Percentiles rank a stretch among this genome's conserved stretches.
Conservation (phyloP, 2,888 invertebrate species). For the Panzeria rudis region DNA sequence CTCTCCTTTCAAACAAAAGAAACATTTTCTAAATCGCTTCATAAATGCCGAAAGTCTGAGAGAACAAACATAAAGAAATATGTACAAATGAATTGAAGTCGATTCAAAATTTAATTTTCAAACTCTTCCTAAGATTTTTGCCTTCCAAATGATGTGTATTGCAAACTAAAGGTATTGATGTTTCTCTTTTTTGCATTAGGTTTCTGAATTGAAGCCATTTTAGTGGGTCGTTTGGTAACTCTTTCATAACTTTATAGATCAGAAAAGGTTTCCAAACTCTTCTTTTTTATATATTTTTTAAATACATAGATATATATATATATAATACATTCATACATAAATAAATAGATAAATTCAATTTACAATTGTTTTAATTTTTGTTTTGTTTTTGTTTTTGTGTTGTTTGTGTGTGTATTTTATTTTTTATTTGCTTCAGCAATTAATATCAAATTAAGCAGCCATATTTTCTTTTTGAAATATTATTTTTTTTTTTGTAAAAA, state of each 20-base stretch:
- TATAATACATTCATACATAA: conserved; percentile 70
- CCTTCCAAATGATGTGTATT: neutral
- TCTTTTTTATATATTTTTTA: conserved; percentile 9
- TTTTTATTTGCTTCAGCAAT: conserved; percentile 73
- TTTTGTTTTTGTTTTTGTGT: conserved; percentile 44
- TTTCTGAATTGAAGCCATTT: conserved; percentile 11
- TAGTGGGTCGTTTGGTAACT: neutral
- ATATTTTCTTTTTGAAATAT: conserved; percentile 57
- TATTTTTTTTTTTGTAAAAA: conserved; percentile 24
- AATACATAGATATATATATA: conserved; percentile 26
- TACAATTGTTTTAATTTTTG: conserved; percentile 68
- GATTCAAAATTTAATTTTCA: neutral
- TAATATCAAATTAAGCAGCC: conserved; percentile 73
- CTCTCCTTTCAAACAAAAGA: no score
- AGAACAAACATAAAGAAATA: no score
- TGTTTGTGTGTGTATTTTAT: conserved; percentile 48
- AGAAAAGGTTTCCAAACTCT: conserved; percentile 19
- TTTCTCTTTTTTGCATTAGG: neutral
- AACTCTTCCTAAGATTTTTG: neutral
- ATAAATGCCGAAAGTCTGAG: no score
- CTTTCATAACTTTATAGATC: neutral
- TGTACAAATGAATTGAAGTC: no score
- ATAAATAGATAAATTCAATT: conserved; percentile 72
- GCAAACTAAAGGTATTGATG: neutral
- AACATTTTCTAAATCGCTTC: no score